Percentiles rank a stretch among this genome's conserved stretches.
Conservation (phyloP, 1,140 invertebrate genomes). For the Euwallacea similis region DNA sequence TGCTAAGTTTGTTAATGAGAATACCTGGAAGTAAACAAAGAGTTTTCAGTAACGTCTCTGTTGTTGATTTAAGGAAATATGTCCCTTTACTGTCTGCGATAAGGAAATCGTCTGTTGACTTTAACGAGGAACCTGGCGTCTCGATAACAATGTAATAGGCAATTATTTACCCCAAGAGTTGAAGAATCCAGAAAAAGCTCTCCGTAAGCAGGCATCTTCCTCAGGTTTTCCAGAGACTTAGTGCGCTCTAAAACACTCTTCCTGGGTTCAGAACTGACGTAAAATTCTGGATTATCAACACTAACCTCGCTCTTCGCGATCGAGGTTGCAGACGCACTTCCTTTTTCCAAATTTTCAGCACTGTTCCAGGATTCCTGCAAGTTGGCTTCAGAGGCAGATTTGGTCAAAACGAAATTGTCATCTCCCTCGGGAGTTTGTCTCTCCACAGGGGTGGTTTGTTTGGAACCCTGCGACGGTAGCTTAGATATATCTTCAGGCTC, state of each 20-base stretch:
- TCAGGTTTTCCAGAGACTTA: constrained; percentile 48
- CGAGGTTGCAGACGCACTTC: constrained; percentile 16
- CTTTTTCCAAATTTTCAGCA: constrained; percentile 41
- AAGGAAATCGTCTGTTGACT: too few relatives aligned
- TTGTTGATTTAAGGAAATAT: too few relatives aligned
- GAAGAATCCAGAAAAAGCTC: constrained; percentile 55
- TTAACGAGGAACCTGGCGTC: too few relatives aligned
- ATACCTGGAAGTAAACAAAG: not conserved
- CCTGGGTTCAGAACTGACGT: constrained; percentile 24
- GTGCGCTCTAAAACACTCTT: constrained; percentile 41
- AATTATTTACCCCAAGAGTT: constrained; percentile 19
- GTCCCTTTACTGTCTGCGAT: too few relatives aligned
- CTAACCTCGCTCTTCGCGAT: constrained; percentile 37
- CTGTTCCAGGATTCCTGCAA: constrained; percentile 47
- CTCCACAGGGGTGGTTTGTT: constrained; percentile 27
- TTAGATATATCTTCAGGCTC: constrained; percentile 29
- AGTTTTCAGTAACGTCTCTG: not conserved
- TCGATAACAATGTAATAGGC: too few relatives aligned
- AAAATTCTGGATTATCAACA: constrained; percentile 40
- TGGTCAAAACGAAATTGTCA: constrained; percentile 43
- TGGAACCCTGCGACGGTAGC: constrained; percentile 10
- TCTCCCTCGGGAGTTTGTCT: constrained; percentile 44
- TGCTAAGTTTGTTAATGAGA: too few relatives aligned
- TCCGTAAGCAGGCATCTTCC: constrained; percentile 57
- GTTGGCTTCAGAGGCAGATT: constrained; percentile 48